Conservation (phyloP, 2,797 vertebrate genomes). For the Columba guinea region DNA sequence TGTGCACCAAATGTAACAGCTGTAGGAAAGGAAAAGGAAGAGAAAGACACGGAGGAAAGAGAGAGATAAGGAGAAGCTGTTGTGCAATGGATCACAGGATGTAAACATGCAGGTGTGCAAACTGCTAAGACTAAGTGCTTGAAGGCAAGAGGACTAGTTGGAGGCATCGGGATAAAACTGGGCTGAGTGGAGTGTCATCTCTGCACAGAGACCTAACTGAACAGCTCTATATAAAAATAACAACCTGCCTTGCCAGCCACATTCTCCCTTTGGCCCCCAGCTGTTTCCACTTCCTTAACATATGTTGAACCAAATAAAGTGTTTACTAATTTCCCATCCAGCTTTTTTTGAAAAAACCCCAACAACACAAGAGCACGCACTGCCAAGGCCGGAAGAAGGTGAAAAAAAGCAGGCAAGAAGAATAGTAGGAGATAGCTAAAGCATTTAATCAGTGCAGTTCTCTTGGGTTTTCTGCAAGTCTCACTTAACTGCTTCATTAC, state of each 20-base stretch:
- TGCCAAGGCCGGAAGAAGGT: constrained; percentile 44
- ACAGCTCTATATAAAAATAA: constrained; percentile 50
- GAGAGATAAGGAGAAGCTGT: constrained; percentile 32
- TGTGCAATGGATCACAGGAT: constrained; percentile 12
- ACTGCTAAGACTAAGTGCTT: constrained; percentile 21
- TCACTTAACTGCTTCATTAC: neutral
- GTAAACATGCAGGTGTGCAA: constrained; percentile 10
- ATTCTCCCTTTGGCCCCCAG: constrained; percentile 59
- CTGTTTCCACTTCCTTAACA: constrained; percentile 79
- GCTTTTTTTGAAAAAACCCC: constrained; percentile 44
- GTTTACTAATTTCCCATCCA: constrained; percentile 72
- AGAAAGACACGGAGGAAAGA: constrained; percentile 9
- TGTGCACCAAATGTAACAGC: neutral
- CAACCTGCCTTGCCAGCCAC: constrained; percentile 32
- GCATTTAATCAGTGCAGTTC: neutral
- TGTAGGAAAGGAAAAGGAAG: constrained; percentile 41
- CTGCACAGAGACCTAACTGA: neutral
- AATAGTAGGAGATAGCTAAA: constrained; percentile 20
- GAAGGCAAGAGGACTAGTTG: neutral
- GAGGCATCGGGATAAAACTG: neutral
- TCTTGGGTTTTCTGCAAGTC: constrained; percentile 3
- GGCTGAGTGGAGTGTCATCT: neutral
- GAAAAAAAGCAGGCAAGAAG: constrained; percentile 22
- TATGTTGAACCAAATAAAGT: constrained; percentile 62
- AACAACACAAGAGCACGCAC: neutral